phyloP scores from a whole-genome alignment of 1,140 invertebrate genomes.

The Caerostris darwini region DNA sequence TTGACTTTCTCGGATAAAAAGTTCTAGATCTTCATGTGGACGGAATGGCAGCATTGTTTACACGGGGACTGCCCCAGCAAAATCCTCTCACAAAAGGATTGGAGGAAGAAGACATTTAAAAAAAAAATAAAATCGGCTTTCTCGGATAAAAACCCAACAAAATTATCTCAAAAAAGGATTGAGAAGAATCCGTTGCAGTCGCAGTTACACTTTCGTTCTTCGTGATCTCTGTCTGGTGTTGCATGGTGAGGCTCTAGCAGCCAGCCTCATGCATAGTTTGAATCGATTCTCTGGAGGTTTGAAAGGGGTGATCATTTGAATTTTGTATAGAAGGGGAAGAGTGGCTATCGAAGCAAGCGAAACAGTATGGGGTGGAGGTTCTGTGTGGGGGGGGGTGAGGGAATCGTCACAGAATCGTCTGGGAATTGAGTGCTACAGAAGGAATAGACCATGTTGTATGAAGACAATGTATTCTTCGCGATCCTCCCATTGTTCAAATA shows the following conservation, averaged over 20 bases:
- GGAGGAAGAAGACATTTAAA: too few species aligned
- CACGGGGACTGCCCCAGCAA: not conserved
- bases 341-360: not conserved
- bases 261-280: not conserved
- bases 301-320: not conserved
- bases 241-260: not conserved
- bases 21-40: conserved; percentile 21
- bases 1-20: not conserved
- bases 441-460: not conserved
- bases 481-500: not conserved
- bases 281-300: not conserved
- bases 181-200: not conserved
- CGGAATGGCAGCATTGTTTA: conserved; percentile 21
- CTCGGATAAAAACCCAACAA: too few species aligned
- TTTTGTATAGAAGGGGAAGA: not conserved
- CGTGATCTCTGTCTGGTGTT: conserved; percentile 21
- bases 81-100: too few species aligned
- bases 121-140: too few species aligned
- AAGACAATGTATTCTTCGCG: not conserved
- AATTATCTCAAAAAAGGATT: not conserved
- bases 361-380: not conserved
- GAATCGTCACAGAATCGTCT: not conserved
- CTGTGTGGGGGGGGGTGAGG: not conserved
- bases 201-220: not conserved
- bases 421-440: not conserved